Evolutionary conservation across 2,797 vertebrate genomes (phyloP).

Genomic region (Onychomys leucogaster): DNA sequence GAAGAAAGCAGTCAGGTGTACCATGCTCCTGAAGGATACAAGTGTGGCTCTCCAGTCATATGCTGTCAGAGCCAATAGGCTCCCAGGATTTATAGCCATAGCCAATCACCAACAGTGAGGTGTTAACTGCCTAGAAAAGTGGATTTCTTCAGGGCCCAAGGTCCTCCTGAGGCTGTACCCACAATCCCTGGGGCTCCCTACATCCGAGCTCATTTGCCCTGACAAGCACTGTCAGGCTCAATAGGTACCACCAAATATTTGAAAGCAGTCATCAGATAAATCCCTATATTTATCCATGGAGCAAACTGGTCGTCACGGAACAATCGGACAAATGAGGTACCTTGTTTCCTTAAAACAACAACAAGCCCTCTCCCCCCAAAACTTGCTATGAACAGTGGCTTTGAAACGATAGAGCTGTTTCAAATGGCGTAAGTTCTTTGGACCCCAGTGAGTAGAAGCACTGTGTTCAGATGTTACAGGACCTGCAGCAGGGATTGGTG

Average conservation of each 20-base stretch:
- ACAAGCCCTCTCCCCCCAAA: neutral
- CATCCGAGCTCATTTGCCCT: neutral
- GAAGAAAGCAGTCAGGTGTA: neutral
- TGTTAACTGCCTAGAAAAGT: neutral
- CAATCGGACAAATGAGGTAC: neutral
- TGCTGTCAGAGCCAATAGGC: neutral
- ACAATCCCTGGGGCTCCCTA: neutral
- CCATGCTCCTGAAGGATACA: neutral
- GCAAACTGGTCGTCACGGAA: neutral
- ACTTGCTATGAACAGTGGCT: conserved; percentile 13
- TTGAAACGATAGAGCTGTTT: neutral
- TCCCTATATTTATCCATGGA: neutral
- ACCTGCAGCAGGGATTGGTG: neutral
- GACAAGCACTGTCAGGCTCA: accelerated
- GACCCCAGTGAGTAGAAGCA: neutral
- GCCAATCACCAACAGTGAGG: neutral
- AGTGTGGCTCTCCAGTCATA: neutral
- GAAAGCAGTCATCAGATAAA: neutral
- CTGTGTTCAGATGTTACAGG: neutral
- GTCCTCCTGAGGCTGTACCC: neutral
- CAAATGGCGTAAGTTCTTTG: neutral
- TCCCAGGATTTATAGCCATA: neutral
- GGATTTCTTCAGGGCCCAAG: neutral
- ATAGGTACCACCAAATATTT: neutral
- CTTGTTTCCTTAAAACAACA: neutral